These are phyloP conservation scores for Anniella stebbinsi DNA, from an alignment of 2,797 vertebrate species.

Conservation along the genomic window DNA sequence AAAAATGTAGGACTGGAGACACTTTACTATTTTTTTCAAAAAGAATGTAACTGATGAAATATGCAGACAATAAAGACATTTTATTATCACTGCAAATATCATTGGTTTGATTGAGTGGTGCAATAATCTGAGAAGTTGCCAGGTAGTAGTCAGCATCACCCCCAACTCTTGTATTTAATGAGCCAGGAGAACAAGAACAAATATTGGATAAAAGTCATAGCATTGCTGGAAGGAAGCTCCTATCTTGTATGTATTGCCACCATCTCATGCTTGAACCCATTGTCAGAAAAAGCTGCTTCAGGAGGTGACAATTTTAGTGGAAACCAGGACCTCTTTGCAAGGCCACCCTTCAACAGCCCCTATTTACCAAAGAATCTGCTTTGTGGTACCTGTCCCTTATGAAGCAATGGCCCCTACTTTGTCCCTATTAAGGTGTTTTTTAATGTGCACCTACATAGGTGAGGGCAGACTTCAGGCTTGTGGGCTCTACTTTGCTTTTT, in stretches of 20 bases:
- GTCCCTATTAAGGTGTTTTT: neutral
- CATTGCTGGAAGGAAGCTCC: neutral
- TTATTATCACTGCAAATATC: constrained; percentile 77
- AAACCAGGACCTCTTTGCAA: neutral
- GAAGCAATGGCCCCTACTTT: neutral
- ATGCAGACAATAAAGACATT: constrained; percentile 81
- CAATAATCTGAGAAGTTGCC: neutral
- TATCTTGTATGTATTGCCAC: neutral
- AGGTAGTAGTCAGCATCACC: neutral
- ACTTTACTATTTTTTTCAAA: constrained; percentile 80
- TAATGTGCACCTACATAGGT: no score
- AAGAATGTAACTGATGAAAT: constrained; percentile 78
- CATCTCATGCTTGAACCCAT: neutral
- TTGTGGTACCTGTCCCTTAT: no score
- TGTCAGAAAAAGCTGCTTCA: neutral
- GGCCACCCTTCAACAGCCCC: neutral
- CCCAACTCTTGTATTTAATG: neutral
- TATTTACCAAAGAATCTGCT: neutral
- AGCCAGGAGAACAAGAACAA: neutral
- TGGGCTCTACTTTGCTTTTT: no score
- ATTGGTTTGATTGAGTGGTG: constrained; percentile 61
- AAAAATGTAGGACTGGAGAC: constrained; percentile 70
- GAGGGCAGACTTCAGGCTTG: no score
- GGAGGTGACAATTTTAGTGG: no score
- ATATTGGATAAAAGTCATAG: neutral